Conservation (phyloP, 2,797 vertebrate genomes). For the Craterocephalus amniculus region DNA sequence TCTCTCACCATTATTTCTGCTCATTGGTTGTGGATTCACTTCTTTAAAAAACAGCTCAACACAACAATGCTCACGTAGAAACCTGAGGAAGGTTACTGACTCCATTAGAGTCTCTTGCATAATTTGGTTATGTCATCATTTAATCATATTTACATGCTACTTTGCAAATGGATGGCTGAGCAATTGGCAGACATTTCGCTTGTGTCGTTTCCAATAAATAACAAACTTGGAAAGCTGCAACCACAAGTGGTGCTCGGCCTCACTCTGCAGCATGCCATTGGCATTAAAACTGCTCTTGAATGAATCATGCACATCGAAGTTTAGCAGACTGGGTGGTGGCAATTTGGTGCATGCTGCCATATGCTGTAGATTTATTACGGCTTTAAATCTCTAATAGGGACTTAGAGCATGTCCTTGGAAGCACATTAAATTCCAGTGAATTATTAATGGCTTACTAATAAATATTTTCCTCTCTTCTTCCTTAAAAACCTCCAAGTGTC, state of each 20-base stretch:
- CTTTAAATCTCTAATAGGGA: slow-evolving; percentile 46
- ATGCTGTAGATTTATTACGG: slow-evolving; percentile 52
- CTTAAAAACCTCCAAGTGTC: slow-evolving; percentile 25
- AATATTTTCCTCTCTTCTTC: slow-evolving; percentile 38
- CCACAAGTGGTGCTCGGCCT: slow-evolving; percentile 5
- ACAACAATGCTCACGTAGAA: slow-evolving; percentile 42
- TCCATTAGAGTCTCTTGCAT: slow-evolving; percentile 68
- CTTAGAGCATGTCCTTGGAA: slow-evolving; percentile 52
- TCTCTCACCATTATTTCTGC: slow-evolving; percentile 37
- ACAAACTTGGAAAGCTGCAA: slow-evolving; percentile 39
- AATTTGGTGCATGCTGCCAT: slow-evolving; percentile 15
- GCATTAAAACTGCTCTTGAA: slow-evolving; percentile 32
- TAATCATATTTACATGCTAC: slow-evolving; percentile 72
- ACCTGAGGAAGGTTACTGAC: slow-evolving; percentile 51
- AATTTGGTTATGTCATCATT: slow-evolving; percentile 68
- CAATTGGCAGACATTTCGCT: slow-evolving; percentile 50
- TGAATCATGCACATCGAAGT: slow-evolving; percentile 45
- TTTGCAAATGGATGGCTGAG: slow-evolving; percentile 54
- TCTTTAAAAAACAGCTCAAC: slow-evolving; percentile 32
- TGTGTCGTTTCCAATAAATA: slow-evolving; percentile 41
- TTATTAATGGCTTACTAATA: slow-evolving; percentile 62
- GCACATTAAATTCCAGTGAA: slow-evolving; percentile 43
- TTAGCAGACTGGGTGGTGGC: slow-evolving; percentile 40
- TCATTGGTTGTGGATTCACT: slow-evolving; percentile 8
- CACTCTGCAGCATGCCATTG: slow-evolving; percentile 24